Conservation (phyloP, 2,888 invertebrate species). For the Cephalotes varians region DNA sequence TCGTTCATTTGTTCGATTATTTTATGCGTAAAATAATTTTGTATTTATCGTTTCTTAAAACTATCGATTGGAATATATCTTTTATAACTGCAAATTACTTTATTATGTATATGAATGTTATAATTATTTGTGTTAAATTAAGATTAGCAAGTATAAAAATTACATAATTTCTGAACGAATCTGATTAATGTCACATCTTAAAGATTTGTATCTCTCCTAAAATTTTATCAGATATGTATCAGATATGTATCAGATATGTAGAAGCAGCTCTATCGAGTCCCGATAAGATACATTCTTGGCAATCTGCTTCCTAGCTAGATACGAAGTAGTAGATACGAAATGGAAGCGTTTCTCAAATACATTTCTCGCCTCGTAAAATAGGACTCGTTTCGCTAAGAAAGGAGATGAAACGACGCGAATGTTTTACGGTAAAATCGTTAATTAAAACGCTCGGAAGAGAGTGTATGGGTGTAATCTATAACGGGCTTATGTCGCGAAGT, state of each 20-base stretch:
- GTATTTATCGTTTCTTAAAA: neutral
- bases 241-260: slow-evolving; percentile 29
- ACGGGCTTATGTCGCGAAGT: neutral
- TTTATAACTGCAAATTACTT: neutral
- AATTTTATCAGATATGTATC: slow-evolving; percentile 33
- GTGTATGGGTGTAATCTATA: neutral
- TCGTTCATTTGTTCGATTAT: neutral
- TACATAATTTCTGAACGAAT: neutral
- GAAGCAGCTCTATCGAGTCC: slow-evolving; percentile 51
- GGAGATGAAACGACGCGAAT: neutral
- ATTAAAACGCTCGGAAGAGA: slow-evolving; percentile 18
- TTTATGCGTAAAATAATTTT: neutral
- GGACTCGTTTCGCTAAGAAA: slow-evolving; percentile 14
- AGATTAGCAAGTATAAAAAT: neutral
- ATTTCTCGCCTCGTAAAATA: slow-evolving; percentile 30
- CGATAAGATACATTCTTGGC: slow-evolving; percentile 53
- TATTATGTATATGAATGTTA: neutral
- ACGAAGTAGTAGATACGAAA: slow-evolving; percentile 31
- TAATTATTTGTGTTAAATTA: neutral
- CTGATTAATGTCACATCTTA: neutral
- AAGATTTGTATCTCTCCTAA: neutral
- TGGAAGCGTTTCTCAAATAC: slow-evolving; percentile 20
- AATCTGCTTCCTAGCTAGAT: slow-evolving; percentile 33
- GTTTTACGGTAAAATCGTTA: slow-evolving; percentile 40
- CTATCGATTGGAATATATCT: neutral